Base-by-base conservation (phyloP, 2,113 vertebrate species). In the Thalassoma bifasciatum region DNA sequence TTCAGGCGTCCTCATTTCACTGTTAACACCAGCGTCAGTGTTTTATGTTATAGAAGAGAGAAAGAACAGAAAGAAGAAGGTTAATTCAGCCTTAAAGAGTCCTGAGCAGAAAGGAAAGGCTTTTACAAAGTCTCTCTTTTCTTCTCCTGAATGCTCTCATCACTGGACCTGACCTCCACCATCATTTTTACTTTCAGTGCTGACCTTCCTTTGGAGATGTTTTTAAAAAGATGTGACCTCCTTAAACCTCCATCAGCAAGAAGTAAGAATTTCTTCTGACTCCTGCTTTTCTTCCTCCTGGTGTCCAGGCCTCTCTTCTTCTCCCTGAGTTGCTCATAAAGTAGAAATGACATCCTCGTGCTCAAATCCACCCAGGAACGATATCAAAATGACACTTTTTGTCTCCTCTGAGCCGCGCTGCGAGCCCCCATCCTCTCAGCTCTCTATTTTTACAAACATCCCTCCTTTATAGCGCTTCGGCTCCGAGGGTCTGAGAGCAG, bases 381-480 rank as follows among this genome's bases (percentile, higher is more conserved):
- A 66, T 59, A 58, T 67, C 42, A 26, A 21, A 77, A 26, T 38
- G 12, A 58, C 21, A 50, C 10, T 10, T 47, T 66, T 52, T 26
- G n/a, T 49, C 17, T n/a, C 23, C 40, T 47, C 56, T 56, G 26
- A 65, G 38, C 23, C 23, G 47, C 13, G 38, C 57, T 56, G 53
- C 9, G 34, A 13, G 23, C 8, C 44, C 47, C 40, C 19, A 10
- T n/a, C 30, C 24, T 51, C 24, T 66, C 11, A 16, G 23, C 53
- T 23, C 22, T 21, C 75, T 10, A 34, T 79, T 57, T 34, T 38
- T 34, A 68, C 75, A 65, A 53, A 46, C 53, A 46, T 8, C 8
- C 10, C 11, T 62, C 17, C 0, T 10, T 21, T 24, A 21, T 1
- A 23, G 46, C 38, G 17, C 65, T 44, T 54, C 51, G 54, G 56